Evolutionary conservation across 2,888 invertebrate species (phyloP).

Genomic region (Ectobius pallidus): DNA sequence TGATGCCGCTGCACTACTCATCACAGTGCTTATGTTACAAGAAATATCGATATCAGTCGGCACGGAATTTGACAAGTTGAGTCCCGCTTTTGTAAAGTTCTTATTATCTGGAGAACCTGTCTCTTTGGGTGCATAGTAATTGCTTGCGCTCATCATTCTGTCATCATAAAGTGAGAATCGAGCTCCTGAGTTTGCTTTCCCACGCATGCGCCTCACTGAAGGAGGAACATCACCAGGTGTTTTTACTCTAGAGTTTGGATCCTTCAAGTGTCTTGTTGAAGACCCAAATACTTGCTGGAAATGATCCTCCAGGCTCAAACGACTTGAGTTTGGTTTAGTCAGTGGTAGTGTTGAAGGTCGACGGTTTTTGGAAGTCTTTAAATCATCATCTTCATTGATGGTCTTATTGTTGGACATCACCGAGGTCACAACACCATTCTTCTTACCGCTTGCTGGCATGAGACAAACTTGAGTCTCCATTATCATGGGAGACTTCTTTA

Average conservation of each 20-base stretch:
- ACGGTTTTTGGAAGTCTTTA: conserved; percentile 35
- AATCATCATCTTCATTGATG: conserved; percentile 34
- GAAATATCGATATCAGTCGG: conserved; percentile 27
- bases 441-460: conserved; percentile 51
- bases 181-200: conserved; percentile 65
- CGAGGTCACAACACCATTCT: conserved; percentile 51
- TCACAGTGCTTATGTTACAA: neutral
- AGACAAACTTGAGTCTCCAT: conserved; percentile 55
- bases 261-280: conserved; percentile 58
- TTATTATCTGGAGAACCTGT: neutral
- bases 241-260: conserved; percentile 78
- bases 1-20: neutral
- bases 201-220: conserved; percentile 70
- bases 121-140: neutral
- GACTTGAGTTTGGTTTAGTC: conserved; percentile 48
- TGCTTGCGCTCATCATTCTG: conserved; percentile 71
- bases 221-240: conserved; percentile 84
- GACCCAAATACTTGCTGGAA: conserved; percentile 71
- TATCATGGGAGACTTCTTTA: conserved; percentile 37
- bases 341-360: conserved; percentile 58
- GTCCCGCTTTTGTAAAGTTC: neutral
- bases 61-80: conserved; percentile 16
- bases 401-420: conserved; percentile 57
- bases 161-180: conserved; percentile 88
- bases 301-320: conserved; percentile 76